Evolutionary conservation across 2,888 invertebrate species (phyloP), one percentile per base, ranked within the genome.

Genomic region (Gymnoscelis rufifasciata): DNA sequence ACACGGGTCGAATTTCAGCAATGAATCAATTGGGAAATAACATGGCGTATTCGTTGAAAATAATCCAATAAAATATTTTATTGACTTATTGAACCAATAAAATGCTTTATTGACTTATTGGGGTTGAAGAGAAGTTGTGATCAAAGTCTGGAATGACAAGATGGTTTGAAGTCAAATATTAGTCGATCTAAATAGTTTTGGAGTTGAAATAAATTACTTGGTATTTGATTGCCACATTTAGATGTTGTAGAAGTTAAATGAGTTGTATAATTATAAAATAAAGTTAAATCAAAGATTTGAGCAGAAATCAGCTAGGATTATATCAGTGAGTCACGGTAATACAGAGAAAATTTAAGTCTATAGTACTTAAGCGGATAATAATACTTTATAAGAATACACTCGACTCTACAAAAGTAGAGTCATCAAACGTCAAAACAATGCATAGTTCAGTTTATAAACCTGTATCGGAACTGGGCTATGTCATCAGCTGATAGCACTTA

Each of bases 401-500:
- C 3, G 5, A 19, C 5, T 5, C 5, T 19, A 19, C 19, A 3
- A 3, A 3, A 5, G 19, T 3, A 3, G 19, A 3, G 19, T 19
- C 19, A 5, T 19, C 19, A 19, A 5, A 19, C n/a, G 15, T 35
- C 11, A 35, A 23, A 10, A 35, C 33, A 35, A 35, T 35, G 8
- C 15, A 33, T 14, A n/a, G 0, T 14, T 33, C n/a, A 33, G 35
- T 35, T 35, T 19, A 23, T 1, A 7, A 10, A 56, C 52, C 59
- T 59, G 58, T 48, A 51, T 43, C 62, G 62, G 64, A 74, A 69
- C 61, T 74, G 64, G 72, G 71, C 62, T 71, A 66, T 66, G 71
- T 68, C 73, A 74, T 74, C 71, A 66, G 56, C 55, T 60, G 73
- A 72, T 72, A 73, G 64, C 46, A 38, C 37, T 64, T 78, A 83